These are phyloP conservation scores for Cynocephalus volans DNA, from an alignment of 2,113 vertebrate genomes.

Conservation along the genomic window DNA sequence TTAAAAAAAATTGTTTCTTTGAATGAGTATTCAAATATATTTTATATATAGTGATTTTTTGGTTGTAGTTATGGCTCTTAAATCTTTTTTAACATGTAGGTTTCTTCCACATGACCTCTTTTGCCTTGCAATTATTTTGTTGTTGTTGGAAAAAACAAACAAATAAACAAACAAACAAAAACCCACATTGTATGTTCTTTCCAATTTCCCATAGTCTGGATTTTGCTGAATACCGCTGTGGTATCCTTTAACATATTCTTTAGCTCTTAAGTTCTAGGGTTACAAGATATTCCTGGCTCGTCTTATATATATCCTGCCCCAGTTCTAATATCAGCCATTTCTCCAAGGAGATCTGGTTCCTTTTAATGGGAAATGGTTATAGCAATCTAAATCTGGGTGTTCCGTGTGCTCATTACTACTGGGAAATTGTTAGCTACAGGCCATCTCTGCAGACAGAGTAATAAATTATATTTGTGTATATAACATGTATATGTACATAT, in stretches of 20 bases:
- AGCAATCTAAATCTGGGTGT: background rate
- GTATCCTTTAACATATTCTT: background rate
- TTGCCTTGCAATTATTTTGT: background rate
- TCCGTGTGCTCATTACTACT: background rate
- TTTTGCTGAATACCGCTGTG: background rate
- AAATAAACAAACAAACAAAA: no score
- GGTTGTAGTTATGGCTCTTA: background rate
- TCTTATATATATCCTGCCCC: background rate
- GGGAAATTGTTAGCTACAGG: background rate
- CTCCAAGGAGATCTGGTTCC: background rate
- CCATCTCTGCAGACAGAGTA: background rate
- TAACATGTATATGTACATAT: background rate
- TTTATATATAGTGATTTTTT: background rate
- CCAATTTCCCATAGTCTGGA: background rate
- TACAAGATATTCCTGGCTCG: background rate
- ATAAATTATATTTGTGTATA: background rate
- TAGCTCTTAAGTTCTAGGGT: background rate
- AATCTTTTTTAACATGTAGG: background rate
- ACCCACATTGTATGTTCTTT: conserved; percentile 8
- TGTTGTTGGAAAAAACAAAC: background rate
- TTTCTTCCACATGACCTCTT: background rate
- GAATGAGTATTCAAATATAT: background rate
- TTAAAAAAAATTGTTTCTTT: background rate
- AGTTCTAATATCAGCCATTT: background rate
- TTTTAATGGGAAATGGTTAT: no score